A percentile compares a stretch with the other conserved stretches of the same genome.
These are phyloP conservation scores for Antennarius striatus DNA, from an alignment of 2,113 vertebrate species.

Conservation along the genomic window DNA sequence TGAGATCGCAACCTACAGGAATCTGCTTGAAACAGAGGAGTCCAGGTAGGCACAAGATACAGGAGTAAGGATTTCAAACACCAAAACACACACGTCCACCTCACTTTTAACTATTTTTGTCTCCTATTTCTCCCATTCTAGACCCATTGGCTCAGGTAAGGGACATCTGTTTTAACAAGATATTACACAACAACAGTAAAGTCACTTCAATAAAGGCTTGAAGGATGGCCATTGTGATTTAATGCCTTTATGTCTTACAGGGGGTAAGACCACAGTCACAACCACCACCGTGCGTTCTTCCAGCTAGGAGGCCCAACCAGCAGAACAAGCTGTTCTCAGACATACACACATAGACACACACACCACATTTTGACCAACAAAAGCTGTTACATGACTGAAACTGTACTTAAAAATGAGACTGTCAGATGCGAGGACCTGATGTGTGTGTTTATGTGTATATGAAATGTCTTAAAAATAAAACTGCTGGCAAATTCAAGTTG, in stretches of 20 bases:
- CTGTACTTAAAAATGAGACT: slow-evolving; percentile 8
- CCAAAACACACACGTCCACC: background rate
- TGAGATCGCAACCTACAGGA: slow-evolving; percentile 83
- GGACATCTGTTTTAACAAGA: background rate
- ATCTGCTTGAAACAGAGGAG: slow-evolving; percentile 81
- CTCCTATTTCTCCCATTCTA: slow-evolving; percentile 25
- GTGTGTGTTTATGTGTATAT: slow-evolving; percentile 22
- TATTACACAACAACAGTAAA: slow-evolving; percentile 2
- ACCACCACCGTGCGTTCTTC: slow-evolving; percentile 66
- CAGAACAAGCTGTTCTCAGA: slow-evolving; percentile 63
- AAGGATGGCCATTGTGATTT: background rate
- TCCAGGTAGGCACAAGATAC: slow-evolving; percentile 59
- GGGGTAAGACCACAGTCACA: slow-evolving; percentile 63
- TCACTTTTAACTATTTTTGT: slow-evolving; percentile 20
- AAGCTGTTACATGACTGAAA: slow-evolving; percentile 49
- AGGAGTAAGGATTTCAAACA: background rate
- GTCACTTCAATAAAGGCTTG: background rate
- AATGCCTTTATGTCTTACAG: slow-evolving; percentile 54
- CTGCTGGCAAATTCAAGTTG: slow-evolving; percentile 52
- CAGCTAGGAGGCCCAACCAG: slow-evolving; percentile 53
- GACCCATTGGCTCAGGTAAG: slow-evolving; percentile 60
- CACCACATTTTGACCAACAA: slow-evolving; percentile 25
- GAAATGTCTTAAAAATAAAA: slow-evolving; percentile 68
- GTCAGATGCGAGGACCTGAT: slow-evolving; percentile 10
- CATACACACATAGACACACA: slow-evolving; percentile 28